These are phyloP conservation scores for Drosophila nigrodunni DNA, from an alignment of 1,140 invertebrate genomes.

Conservation along the genomic window DNA sequence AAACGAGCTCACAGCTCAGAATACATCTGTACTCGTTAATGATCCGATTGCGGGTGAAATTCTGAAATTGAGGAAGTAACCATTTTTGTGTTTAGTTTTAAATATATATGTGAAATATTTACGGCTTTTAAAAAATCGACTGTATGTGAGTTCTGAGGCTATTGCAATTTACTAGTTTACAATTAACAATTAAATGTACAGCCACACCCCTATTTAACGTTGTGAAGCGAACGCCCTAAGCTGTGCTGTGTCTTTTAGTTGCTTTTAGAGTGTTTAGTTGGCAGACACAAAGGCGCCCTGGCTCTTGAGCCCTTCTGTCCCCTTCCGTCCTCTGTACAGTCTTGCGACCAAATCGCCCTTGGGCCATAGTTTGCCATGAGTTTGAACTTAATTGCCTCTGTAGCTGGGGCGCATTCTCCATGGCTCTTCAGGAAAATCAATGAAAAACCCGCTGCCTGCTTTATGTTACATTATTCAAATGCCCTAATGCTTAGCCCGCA, in stretches of 20 bases:
- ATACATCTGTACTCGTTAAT: too few species aligned
- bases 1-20: constrained; percentile 49
- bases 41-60: too few species aligned
- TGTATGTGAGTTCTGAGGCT: not conserved
- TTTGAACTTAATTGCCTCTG: constrained; percentile 65
- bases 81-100: too few species aligned
- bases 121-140: too few species aligned
- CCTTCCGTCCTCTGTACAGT: not conserved
- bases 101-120: too few species aligned
- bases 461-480: constrained; percentile 65
- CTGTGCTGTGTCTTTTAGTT: constrained; percentile 7
- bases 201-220: not conserved
- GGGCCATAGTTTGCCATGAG: constrained; percentile 51
- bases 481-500: constrained; percentile 53
- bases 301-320: too few species aligned
- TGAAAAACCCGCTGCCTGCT: constrained; percentile 46
- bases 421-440: constrained; percentile 46
- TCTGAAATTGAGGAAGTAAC: too few species aligned
- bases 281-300: constrained; percentile 23
- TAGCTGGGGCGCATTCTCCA: constrained; percentile 7
- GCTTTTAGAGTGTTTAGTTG: not conserved
- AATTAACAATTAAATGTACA: constrained; percentile 19
- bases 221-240: not conserved
- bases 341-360: constrained; percentile 6
- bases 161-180: constrained; percentile 22